A percentile compares a stretch with the other conserved stretches of the same genome.
Evolutionary conservation across 1,140 invertebrate species (phyloP).

Genomic region (Atta texana): DNA sequence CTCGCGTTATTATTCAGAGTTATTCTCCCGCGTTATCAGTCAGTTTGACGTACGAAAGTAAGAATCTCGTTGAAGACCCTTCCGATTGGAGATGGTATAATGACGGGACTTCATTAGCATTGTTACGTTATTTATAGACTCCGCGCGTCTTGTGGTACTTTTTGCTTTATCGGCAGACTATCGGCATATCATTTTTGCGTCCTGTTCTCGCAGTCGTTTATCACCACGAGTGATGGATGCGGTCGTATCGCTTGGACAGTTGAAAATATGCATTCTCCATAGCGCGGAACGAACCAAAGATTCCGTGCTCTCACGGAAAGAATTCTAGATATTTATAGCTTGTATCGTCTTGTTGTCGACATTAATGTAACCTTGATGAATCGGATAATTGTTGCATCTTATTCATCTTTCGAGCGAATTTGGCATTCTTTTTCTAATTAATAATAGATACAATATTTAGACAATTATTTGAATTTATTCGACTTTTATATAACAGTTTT

Average conservation of each 20-base stretch:
- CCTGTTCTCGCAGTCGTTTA: constrained; percentile 46
- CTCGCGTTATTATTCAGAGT: too few species aligned
- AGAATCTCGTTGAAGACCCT: background rate
- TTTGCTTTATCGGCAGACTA: constrained; percentile 49
- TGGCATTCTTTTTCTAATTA: background rate
- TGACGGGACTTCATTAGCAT: constrained; percentile 27
- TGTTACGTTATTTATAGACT: constrained; percentile 60
- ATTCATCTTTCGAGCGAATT: constrained; percentile 3
- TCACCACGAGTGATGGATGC: constrained; percentile 54
- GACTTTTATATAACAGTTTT: background rate
- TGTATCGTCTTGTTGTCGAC: background rate
- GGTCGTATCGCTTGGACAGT: constrained; percentile 52
- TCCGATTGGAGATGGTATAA: background rate
- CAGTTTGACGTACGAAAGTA: background rate
- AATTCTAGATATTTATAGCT: constrained; percentile 36
- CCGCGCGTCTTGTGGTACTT: constrained; percentile 32
- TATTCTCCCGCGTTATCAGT: constrained; percentile 4
- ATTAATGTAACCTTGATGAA: constrained; percentile 26
- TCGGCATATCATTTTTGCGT: constrained; percentile 55
- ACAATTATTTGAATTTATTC: background rate
- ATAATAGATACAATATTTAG: background rate
- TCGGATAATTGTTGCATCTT: background rate
- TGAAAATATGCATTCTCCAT: constrained; percentile 46
- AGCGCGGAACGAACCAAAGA: background rate
- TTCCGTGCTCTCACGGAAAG: background rate